Evolutionary conservation across 2,888 invertebrate species (phyloP), one percentile per base, ranked within the genome.

Genomic region (Rutpela maculata): DNA sequence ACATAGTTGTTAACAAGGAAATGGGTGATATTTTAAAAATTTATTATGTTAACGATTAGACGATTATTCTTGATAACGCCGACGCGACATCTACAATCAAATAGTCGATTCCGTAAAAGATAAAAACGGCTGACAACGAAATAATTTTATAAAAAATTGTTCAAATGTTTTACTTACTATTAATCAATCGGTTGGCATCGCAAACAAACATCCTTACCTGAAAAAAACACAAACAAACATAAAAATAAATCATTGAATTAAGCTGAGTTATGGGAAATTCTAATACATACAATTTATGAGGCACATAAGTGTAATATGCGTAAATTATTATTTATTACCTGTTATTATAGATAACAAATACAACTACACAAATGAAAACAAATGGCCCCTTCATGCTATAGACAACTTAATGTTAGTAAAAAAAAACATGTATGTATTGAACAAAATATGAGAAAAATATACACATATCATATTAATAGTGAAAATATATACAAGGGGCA

Each of bases 321-420:
- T 43, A 65, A 65, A 65, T 65, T 65, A 43, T 43, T 65, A 65
- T 65, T 65, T 65, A 65, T 65, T 65, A 65, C 65, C 38, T 18
- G 65, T n/a, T 38, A 38, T 50, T 65, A 43, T 11, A 43, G 43
- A 65, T 17, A 65, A 65, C 65, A 65, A 17, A 65, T 11, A 18
- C 15, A 50, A n/a, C 50, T n/a, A 50, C 50, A 11, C 12, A 43
- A 43, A 15, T 15, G 15, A 43, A 43, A 43, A 43, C 43, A 43
- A 43, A 43, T 43, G 43, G 43, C 15, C 11, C 2, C 43, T 43
- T 11, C 43, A 15, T 7, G 31, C 9, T 35, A 3, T 43, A 43
- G 43, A 43, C 43, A 43, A 1, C 12, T 43, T 43, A 43, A 11
- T 43, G 15, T 12, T 11, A 43, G 43, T 43, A 43, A 12, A 43